Base-by-base conservation (phyloP, 1,140 invertebrate genomes). In the Cyrtorhinus lividipennis region DNA sequence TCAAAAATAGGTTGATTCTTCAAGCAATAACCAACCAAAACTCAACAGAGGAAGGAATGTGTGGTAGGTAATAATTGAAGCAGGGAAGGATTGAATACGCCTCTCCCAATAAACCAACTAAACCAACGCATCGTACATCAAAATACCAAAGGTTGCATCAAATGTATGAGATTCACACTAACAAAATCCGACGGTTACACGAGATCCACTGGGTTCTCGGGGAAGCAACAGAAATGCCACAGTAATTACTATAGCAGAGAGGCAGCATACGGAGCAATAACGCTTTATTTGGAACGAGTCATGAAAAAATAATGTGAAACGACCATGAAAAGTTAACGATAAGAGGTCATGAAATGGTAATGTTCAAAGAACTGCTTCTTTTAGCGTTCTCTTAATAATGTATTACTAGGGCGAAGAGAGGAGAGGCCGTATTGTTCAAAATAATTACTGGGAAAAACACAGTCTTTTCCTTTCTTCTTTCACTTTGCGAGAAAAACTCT, bases 271-370 rank as follows among this genome's bases (percentile, higher is more conserved):
- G 38, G 38, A 44, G 38, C n/a, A 44, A 44, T 44, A n/a, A 44
- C 38, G 38, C n/a, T 44, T 44, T 44, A 44, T 44, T 44, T 44
- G 18, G 48, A 15, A 20, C 8, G 48, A 20, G 8, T 20, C 18
- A 53, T 53, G 48, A 53, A 53, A 53, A 53, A 3, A 20, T 53
- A 53, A 53, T 53, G 48, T 53, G 20, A 53, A 53, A 53, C 48
- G 48, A 15, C 20, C 48, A 53, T 53, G 48, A 53, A 53, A 53
- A 53, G 12, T 20, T 53, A 53, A 53, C 48, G 48, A 53, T 53
- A 22, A 38, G 48, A 53, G 20, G 48, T 53, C 12, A 53, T 53
- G 48, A 53, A 22, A 53, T 10, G 8, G 18, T 53, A 53, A 53
- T 53, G 48, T 53, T 22, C 12, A 22, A 10, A 53, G 48, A 20